Conservation (phyloP, 2,888 invertebrate species). For the Ennomos erosarius region DNA sequence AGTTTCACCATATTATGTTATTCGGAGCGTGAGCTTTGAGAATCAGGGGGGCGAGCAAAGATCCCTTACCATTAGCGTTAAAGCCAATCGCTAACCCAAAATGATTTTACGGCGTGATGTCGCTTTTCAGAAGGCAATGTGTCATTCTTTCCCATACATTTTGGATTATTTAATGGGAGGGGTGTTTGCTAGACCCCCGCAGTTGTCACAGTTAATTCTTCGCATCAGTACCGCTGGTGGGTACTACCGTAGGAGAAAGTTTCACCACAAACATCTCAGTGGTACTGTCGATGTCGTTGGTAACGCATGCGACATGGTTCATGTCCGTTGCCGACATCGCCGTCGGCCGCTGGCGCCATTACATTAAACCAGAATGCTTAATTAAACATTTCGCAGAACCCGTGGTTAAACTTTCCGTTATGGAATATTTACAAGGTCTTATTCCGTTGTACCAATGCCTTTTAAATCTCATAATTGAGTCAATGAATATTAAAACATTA, state of each 20-base stretch:
- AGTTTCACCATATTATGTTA: no score
- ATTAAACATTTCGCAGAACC: constrained; percentile 27
- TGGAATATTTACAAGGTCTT: constrained; percentile 27
- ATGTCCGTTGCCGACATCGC: constrained; percentile 34
- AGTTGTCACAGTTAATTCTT: background rate
- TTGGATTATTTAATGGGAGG: no score
- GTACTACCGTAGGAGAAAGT: constrained; percentile 26
- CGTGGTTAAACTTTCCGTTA: constrained; percentile 41
- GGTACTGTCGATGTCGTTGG: constrained; percentile 27
- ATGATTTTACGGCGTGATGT: no score
- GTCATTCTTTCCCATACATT: no score
- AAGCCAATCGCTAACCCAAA: no score
- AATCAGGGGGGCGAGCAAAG: no score
- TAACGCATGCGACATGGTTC: constrained; percentile 48
- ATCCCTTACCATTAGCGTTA: no score
- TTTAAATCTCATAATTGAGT: background rate
- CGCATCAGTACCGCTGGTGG: background rate
- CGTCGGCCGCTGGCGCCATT: constrained; percentile 56
- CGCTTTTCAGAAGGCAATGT: no score
- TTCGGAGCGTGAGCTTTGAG: constrained; percentile 4
- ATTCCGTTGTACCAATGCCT: constrained; percentile 3
- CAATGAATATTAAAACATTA: constrained; percentile 8
- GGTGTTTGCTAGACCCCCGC: no score
- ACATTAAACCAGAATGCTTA: constrained; percentile 42
- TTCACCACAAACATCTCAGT: constrained; percentile 19